Evolutionary conservation across 2,113 vertebrate genomes (phyloP).

Genomic region (Caranx melampygus): DNA sequence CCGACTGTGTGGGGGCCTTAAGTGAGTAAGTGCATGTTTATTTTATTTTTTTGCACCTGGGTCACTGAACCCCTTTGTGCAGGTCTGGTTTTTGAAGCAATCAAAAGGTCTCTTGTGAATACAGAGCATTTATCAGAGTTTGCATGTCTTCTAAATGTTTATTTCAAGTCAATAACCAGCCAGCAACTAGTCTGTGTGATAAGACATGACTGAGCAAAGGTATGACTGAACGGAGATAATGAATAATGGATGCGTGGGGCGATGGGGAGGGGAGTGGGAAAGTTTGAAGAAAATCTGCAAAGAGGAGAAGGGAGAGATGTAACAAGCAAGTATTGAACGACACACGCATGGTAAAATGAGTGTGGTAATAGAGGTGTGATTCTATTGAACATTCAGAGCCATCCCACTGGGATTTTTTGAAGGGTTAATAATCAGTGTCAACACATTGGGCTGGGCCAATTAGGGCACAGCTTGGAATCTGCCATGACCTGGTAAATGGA

Average conservation of each 20-base stretch:
- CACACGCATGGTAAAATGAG: conserved; percentile 6
- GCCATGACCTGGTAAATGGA: conserved; percentile 51
- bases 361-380: conserved; percentile 24
- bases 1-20: too few species aligned
- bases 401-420: conserved; percentile 52
- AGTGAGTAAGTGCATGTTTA: too few species aligned
- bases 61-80: too few species aligned
- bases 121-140: too few species aligned
- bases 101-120: too few species aligned
- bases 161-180: too few species aligned
- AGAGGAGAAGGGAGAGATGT: background rate
- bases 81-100: too few species aligned
- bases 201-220: too few species aligned
- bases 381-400: conserved; percentile 41
- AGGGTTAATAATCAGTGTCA: conserved; percentile 64
- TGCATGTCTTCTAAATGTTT: too few species aligned
- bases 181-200: too few species aligned
- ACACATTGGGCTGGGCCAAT: conserved; percentile 40
- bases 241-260: background rate
- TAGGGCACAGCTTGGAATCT: conserved; percentile 59
- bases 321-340: conserved; percentile 4
- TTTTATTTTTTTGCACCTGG: too few species aligned
- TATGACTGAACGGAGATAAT: background rate
- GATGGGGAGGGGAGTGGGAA: background rate
- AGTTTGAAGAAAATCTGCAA: background rate